Evolutionary conservation across 1,140 invertebrate genomes (phyloP).

Genomic region (Drosophila tsacasi): DNA sequence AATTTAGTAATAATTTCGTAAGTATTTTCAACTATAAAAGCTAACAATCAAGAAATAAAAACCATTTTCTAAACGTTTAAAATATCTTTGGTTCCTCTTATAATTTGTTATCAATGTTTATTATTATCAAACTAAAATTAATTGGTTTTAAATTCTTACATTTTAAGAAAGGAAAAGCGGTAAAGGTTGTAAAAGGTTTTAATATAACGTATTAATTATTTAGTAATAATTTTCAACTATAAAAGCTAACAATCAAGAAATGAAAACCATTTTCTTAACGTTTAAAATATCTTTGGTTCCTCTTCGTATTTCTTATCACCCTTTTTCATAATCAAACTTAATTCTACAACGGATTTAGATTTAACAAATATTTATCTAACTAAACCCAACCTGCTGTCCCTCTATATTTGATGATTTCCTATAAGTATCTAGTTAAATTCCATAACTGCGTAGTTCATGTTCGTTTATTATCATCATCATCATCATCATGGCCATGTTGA

Average conservation of each 20-base stretch:
- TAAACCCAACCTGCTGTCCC: constrained; percentile 7
- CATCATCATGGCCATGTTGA: constrained; percentile 40
- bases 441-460: constrained; percentile 73
- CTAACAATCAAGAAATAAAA: too few species aligned
- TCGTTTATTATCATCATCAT: constrained; percentile 49
- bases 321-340: neutral
- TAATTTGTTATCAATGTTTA: too few species aligned
- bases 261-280: too few species aligned
- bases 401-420: constrained; percentile 19
- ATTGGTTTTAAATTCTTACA: too few species aligned
- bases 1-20: neutral
- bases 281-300: too few species aligned
- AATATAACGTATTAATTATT: too few species aligned
- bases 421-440: constrained; percentile 62
- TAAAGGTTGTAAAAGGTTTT: too few species aligned
- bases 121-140: too few species aligned
- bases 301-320: neutral
- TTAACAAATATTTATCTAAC: constrained; percentile 1
- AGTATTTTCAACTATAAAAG: neutral
- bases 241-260: neutral
- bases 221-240: neutral
- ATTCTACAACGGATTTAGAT: neutral
- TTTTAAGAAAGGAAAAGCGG: too few species aligned
- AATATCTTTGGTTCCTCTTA: too few species aligned
- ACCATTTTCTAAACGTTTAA: too few species aligned